phyloP scores from a whole-genome alignment of 2,797 vertebrate species.

The Neostethus bicornis region DNA sequence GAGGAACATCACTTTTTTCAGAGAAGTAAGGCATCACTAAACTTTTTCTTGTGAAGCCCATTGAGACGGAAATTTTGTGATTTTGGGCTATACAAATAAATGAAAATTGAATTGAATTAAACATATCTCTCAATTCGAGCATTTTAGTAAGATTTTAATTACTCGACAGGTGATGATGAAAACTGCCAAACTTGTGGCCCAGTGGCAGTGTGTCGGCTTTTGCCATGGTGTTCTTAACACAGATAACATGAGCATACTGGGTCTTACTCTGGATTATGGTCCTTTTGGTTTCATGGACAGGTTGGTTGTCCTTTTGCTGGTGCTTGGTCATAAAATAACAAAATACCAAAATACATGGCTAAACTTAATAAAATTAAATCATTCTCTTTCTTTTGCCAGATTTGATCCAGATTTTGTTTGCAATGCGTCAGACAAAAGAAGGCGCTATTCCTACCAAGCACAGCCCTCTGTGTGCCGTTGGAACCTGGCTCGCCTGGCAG shows the following conservation, averaged over 20 bases:
- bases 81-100: too few relatives aligned
- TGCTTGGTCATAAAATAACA: too few relatives aligned
- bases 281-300: constrained; percentile 95
- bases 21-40: constrained; percentile 79
- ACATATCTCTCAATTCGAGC: not conserved
- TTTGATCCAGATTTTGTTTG: constrained; percentile 91
- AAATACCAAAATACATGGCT: not conserved
- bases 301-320: constrained; percentile 73
- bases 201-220: constrained; percentile 95
- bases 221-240: constrained; percentile 95
- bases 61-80: too few relatives aligned
- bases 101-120: too few relatives aligned
- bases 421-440: constrained; percentile 88
- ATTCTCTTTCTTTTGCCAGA: constrained; percentile 66
- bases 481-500: constrained; percentile 89
- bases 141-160: not conserved
- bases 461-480: constrained; percentile 90
- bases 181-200: constrained; percentile 87
- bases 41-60: too few relatives aligned
- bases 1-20: constrained; percentile 88
- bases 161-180: constrained; percentile 79
- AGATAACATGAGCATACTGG: constrained; percentile 94
- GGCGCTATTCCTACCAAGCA: constrained; percentile 88
- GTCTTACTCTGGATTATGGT: constrained; percentile 92
- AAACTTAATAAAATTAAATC: not conserved